A percentile compares a stretch with the other conserved stretches of the same genome.
These are phyloP conservation scores for Ciconia boyciana DNA, from an alignment of 2,113 vertebrate species.

Conservation along the genomic window DNA sequence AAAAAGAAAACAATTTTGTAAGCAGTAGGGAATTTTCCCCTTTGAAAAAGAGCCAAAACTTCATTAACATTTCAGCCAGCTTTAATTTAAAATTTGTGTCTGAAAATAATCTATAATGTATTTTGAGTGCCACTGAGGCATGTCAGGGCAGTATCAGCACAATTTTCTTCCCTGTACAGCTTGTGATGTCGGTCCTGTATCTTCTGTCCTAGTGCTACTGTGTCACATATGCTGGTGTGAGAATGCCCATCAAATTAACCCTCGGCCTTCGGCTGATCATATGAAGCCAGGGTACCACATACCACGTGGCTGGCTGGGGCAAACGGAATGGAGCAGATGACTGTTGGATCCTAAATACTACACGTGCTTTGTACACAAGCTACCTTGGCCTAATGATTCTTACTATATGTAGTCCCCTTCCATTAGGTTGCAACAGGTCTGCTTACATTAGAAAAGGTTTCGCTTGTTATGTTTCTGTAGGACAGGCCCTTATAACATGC, in stretches of 20 bases:
- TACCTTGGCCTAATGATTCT: background rate
- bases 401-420: background rate
- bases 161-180: background rate
- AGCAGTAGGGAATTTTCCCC: background rate
- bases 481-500: background rate
- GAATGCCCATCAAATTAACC: background rate
- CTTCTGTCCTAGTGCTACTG: background rate
- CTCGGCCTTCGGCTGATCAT: background rate
- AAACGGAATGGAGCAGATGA: background rate
- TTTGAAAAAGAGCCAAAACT: conserved; percentile 24
- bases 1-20: background rate
- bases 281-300: background rate
- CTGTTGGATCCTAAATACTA: background rate
- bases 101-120: conserved; percentile 28
- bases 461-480: background rate
- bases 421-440: background rate
- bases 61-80: conserved; percentile 30
- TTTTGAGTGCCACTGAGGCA: background rate
- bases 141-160: background rate
- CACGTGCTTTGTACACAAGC: background rate
- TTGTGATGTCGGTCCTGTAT: background rate
- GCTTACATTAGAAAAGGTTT: background rate
- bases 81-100: conserved; percentile 28
- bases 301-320: background rate
- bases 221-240: background rate